Conservation (phyloP, 2,797 vertebrate species). For the Neomorphus geoffroyi region DNA sequence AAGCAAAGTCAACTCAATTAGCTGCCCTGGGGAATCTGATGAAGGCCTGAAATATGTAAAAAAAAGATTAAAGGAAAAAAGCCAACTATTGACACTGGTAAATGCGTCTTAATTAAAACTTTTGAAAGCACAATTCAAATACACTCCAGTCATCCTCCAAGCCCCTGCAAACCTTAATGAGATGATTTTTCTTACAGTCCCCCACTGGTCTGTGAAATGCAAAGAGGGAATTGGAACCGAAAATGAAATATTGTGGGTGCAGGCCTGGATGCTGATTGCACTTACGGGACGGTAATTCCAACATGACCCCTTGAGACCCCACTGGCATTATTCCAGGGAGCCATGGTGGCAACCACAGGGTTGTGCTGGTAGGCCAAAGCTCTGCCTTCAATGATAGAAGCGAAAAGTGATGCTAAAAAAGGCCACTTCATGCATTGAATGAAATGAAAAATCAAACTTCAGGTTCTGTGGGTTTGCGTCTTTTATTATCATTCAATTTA, state of each 20-base stretch:
- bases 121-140: neutral
- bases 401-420: neutral
- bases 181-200: neutral
- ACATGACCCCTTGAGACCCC: neutral
- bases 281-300: neutral
- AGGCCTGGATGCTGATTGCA: neutral
- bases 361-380: neutral
- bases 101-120: constrained; percentile 29
- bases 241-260: neutral
- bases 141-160: neutral
- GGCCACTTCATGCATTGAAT: neutral
- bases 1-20: neutral
- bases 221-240: neutral
- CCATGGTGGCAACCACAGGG: neutral
- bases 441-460: neutral
- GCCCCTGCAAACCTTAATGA: neutral
- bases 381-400: neutral
- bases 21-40: neutral
- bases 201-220: neutral
- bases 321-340: neutral
- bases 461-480: neutral
- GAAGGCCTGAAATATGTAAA: neutral
- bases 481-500: too few relatives aligned
- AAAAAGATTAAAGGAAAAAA: neutral
- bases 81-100: neutral